These are phyloP conservation scores for Tribolium freemani DNA, from an alignment of 2,888 invertebrate genomes.

Conservation along the genomic window DNA sequence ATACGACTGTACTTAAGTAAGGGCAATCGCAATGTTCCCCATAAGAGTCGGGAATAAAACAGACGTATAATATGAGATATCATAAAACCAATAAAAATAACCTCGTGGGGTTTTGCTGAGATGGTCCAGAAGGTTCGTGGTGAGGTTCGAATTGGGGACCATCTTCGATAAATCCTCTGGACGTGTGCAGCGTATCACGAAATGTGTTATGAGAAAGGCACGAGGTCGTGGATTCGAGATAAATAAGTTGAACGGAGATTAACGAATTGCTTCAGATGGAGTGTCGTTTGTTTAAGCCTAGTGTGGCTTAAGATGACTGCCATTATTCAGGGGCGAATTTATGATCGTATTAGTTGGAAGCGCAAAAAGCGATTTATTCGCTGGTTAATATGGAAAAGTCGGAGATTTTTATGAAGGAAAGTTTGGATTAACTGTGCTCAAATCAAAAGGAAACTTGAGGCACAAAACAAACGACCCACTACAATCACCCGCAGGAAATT, in stretches of 20 bases:
- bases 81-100: constrained; percentile 55
- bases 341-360: constrained; percentile 45
- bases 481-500: constrained; percentile 28
- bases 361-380: constrained; percentile 45
- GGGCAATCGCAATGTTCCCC: constrained; percentile 52
- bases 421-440: constrained; percentile 28
- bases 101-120: constrained; percentile 43
- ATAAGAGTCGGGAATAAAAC: constrained; percentile 52
- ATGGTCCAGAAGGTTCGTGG: constrained; percentile 37
- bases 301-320: constrained; percentile 45
- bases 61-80: constrained; percentile 53
- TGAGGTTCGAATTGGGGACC: not conserved
- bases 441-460: constrained; percentile 28
- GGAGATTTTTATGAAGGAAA: constrained; percentile 12
- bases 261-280: constrained; percentile 46
- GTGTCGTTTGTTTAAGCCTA: constrained; percentile 47
- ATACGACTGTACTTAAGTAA: constrained; percentile 49
- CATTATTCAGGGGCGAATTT: constrained; percentile 44
- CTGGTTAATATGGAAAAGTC: constrained; percentile 10
- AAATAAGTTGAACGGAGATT: constrained; percentile 47
- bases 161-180: constrained; percentile 31
- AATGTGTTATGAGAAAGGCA: constrained; percentile 40
- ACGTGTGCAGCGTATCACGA: constrained; percentile 34
- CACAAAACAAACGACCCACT: constrained; percentile 31
- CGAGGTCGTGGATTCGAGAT: constrained; percentile 37